phyloP scores from a whole-genome alignment of 2,797 vertebrate species.

The Molossus molossus region DNA sequence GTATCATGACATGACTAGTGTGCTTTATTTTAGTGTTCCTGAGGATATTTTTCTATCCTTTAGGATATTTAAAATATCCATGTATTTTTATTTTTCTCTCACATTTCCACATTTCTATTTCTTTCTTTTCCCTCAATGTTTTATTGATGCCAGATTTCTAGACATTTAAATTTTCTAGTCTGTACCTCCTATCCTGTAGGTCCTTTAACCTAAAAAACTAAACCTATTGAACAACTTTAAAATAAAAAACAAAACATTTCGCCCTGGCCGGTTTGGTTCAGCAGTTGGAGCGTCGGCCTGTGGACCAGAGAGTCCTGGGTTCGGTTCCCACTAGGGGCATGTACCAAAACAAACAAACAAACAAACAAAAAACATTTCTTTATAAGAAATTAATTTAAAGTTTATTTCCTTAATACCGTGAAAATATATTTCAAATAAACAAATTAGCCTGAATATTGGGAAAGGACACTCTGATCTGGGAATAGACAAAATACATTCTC shows the following conservation, averaged over 20 bases:
- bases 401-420: neutral
- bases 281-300: too few relatives aligned
- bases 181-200: neutral
- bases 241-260: neutral
- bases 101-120: neutral
- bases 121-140: neutral
- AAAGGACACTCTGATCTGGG: neutral
- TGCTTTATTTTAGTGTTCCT: neutral
- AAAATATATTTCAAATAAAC: slow-evolving; percentile 43
- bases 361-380: neutral
- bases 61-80: neutral
- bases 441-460: neutral
- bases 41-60: slow-evolving; percentile 33
- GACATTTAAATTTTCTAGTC: neutral
- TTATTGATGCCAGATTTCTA: slow-evolving; percentile 35
- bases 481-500: neutral
- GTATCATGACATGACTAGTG: neutral
- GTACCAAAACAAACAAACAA: too few relatives aligned
- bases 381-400: slow-evolving; percentile 17
- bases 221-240: slow-evolving; percentile 40
- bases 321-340: too few relatives aligned
- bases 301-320: too few relatives aligned
- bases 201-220: slow-evolving; percentile 40
- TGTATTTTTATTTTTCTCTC: neutral
- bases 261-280: too few relatives aligned